Conservation (phyloP, 2,888 invertebrate species). For the Beris chalybata region DNA sequence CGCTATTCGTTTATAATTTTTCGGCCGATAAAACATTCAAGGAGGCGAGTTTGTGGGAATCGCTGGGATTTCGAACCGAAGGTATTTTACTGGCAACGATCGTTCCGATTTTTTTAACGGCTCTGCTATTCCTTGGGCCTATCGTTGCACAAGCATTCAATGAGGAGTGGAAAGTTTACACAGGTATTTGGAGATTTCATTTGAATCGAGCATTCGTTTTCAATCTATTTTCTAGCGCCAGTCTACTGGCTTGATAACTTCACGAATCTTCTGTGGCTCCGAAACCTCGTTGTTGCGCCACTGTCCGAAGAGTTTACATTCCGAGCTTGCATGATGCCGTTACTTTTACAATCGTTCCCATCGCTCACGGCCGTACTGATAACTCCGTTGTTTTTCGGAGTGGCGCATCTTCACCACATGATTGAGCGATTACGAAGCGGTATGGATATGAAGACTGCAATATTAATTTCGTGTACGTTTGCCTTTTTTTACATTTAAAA, state of each 20-base stretch:
- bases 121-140: slow-evolving; percentile 82
- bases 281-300: slow-evolving; percentile 89
- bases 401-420: slow-evolving; percentile 92
- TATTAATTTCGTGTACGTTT: slow-evolving; percentile 70
- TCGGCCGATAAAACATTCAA: slow-evolving; percentile 65
- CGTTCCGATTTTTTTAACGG: slow-evolving; percentile 77
- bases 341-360: slow-evolving; percentile 79
- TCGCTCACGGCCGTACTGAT: slow-evolving; percentile 76
- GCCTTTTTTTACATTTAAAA: not conserved
- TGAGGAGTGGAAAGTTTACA: slow-evolving; percentile 69
- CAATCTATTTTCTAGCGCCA: slow-evolving; percentile 60
- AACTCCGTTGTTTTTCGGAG: slow-evolving; percentile 89
- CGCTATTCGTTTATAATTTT: slow-evolving; percentile 74
- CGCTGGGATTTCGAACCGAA: slow-evolving; percentile 73
- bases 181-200: slow-evolving; percentile 58
- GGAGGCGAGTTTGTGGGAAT: slow-evolving; percentile 63
- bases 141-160: slow-evolving; percentile 71
- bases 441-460: slow-evolving; percentile 67
- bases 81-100: slow-evolving; percentile 75
- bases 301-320: slow-evolving; percentile 95
- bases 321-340: slow-evolving; percentile 91
- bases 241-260: slow-evolving; percentile 72
- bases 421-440: slow-evolving; percentile 76
- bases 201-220: not conserved
- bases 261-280: slow-evolving; percentile 78